Conservation (phyloP, 2,113 vertebrate species). For the Tachysurus fulvidraco region DNA sequence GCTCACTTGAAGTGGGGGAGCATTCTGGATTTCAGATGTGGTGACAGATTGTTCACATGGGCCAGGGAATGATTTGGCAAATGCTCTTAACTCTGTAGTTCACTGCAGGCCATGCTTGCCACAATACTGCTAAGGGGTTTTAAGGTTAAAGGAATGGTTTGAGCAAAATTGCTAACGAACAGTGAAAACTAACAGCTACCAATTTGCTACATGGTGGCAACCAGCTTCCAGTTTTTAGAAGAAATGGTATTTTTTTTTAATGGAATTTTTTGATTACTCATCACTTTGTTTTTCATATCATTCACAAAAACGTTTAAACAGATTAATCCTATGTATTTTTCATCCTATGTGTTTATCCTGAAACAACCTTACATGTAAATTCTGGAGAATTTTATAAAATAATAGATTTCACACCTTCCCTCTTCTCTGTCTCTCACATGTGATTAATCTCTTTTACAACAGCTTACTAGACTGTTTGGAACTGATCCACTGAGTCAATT, state of each 20-base stretch:
- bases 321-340: background rate
- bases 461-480: background rate
- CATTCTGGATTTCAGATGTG: slow-evolving; percentile 36
- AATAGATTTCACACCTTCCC: slow-evolving; percentile 26
- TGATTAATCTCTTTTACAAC: slow-evolving; percentile 5
- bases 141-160: background rate
- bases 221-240: background rate
- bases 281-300: background rate
- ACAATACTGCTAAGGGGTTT: slow-evolving; percentile 10
- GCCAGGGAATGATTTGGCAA: slow-evolving; percentile 39
- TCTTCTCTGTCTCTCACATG: slow-evolving; percentile 7
- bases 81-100: background rate
- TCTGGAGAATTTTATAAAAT: background rate
- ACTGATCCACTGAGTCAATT: slow-evolving; percentile 41
- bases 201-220: background rate
- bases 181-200: background rate
- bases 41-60: slow-evolving; percentile 45
- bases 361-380: background rate
- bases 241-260: no score
- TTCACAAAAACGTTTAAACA: background rate
- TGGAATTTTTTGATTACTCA: no score
- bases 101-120: background rate
- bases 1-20: slow-evolving; percentile 21
- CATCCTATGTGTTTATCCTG: background rate
- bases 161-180: background rate